These are phyloP conservation scores for Lycaon pictus DNA, from an alignment of 2,113 vertebrate genomes.

Conservation along the genomic window DNA sequence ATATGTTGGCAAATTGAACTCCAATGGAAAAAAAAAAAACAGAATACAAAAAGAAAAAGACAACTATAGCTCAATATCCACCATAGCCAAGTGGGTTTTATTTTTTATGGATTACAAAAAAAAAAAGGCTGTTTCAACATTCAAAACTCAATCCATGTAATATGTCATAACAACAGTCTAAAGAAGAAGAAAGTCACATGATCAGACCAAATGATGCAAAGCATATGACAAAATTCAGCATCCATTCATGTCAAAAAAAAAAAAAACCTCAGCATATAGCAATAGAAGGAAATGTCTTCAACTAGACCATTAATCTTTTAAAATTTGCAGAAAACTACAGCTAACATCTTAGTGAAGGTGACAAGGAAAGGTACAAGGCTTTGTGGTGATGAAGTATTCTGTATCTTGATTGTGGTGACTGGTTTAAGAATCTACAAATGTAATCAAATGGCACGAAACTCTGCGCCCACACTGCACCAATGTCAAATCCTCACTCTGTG, in stretches of 20 bases:
- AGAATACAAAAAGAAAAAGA: not conserved
- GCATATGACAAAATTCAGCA: not conserved
- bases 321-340: not conserved
- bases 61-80: not conserved
- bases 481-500: not conserved
- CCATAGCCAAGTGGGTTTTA: not conserved
- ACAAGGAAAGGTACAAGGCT: not conserved
- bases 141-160: not conserved
- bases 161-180: not conserved
- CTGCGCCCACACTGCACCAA: not conserved
- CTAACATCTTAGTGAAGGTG: not conserved
- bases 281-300: not conserved
- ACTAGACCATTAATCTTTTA: not conserved
- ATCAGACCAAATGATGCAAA: not conserved
- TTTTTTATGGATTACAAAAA: not conserved
- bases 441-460: not conserved
- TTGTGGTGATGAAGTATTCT: not conserved
- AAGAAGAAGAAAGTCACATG: slow-evolving; percentile 21
- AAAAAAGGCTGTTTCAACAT: not conserved
- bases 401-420: not conserved
- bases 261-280: not conserved
- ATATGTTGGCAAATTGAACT: no score
- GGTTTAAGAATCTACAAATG: not conserved
- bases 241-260: not conserved
- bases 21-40: not conserved